Evolutionary conservation across 2,113 vertebrate genomes (phyloP).

Genomic region (Oreochromis aureus): DNA sequence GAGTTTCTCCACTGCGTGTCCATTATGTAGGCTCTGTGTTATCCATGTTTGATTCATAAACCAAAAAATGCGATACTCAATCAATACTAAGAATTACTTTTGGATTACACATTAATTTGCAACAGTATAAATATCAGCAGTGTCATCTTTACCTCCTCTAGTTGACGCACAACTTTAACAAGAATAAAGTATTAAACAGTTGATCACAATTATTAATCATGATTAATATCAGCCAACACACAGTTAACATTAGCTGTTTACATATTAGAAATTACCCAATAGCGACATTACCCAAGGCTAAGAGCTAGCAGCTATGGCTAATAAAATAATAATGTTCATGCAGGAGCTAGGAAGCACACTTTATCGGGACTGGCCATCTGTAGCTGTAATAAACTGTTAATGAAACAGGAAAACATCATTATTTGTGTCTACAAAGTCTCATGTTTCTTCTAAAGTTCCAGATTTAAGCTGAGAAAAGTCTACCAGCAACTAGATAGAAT

Average conservation of each 20-base stretch:
- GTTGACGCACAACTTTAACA: neutral
- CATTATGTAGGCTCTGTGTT: neutral
- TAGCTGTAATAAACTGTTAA: neutral
- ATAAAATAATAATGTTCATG: neutral
- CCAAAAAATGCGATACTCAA: rapidly evolving
- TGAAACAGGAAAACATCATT: neutral
- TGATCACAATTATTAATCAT: neutral
- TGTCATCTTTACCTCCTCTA: neutral
- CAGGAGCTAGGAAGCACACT: neutral
- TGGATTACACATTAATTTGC: neutral
- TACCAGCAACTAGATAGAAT: neutral
- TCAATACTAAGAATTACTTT: neutral
- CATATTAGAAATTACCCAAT: neutral
- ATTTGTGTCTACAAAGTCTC: neutral
- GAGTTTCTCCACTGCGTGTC: neutral
- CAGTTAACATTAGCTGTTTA: neutral
- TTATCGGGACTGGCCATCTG: neutral
- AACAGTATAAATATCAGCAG: neutral
- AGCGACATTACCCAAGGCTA: rapidly evolving
- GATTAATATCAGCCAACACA: neutral
- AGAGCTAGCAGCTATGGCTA: neutral
- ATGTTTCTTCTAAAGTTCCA: neutral
- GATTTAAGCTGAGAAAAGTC: neutral
- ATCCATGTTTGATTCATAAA: neutral
- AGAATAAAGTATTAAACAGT: neutral